Base-by-base conservation (phyloP, 2,888 invertebrate genomes). In the Cerceris rybyensis region DNA sequence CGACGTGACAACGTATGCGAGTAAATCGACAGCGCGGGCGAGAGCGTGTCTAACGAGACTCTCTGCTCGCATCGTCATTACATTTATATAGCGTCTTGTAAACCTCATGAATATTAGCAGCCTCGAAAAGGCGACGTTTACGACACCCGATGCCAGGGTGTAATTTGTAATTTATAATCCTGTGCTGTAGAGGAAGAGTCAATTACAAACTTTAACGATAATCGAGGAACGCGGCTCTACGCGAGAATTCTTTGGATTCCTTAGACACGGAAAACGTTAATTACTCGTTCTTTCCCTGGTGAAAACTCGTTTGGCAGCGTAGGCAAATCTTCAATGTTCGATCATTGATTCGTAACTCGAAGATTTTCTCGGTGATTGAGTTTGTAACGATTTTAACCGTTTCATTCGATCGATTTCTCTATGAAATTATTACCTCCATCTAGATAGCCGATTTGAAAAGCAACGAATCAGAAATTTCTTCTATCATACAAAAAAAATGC, bases 101-200 rank as follows among this genome's bases (percentile, higher is more conserved):
- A 55, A 58, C 16, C 66, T 70, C 74, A 70, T 70, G 79, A 65
- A 75, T 82, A 72, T 68, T 74, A 54, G 61, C 55, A 70, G 65
- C 49, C 50, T 66, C 59, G 57, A 74, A 75, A 74, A 72, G 75
- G 49, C 58, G 75, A 68, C 81, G 70, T 85, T 85, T 85, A 85
- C 74, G 79, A 75, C 70, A 57, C 52, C 28, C 64, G 60, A n/a
- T 60, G 75, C 58, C n/a, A 55, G 61, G 57, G 63, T 70, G 65
- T 83, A 85, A 85, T 85, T 82, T 59, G 76, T 77, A 82, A 85
- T 83, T 82, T 85, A 85, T 68, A 77, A 78, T 83, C 75, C 63
- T 70, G 73, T 68, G 58, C 70, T 43, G 61, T 59, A 49, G 16
- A 42, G 68, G 57, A 83, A 80, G 70, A 65, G 70, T 72, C 77